Evolutionary conservation across 2,113 vertebrate genomes (phyloP), one percentile per base, ranked within the genome.

Genomic region (Neofelis nebulosa): DNA sequence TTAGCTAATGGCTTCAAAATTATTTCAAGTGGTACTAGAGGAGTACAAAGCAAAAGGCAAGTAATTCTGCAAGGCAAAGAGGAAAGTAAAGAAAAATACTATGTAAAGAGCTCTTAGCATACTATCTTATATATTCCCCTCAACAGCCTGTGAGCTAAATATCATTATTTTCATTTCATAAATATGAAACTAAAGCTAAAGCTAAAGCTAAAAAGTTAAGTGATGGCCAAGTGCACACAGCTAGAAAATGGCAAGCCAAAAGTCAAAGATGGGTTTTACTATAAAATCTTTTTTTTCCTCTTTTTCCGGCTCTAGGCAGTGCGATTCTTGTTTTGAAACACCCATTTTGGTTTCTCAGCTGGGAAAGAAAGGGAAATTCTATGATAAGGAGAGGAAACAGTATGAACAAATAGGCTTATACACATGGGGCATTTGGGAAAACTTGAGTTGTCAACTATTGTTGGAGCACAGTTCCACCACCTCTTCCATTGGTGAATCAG

Each of bases 21-120:
- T 88, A 78, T 83, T 84, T 19, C 33, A n/a, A 66, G 63, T 79
- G 13, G 21, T 89, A 31, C 63, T 48, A 84, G 48, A 79, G 36
- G 45, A 78, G 7, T 27, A 15, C 5, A 71, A 27, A 55, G 2
- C 14, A 94, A 65, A 76, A 94, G 79, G 4, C 52, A 45, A 85
- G 7, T 45, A 68, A 61, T 79, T n/a, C 36, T 55, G 9, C 29
- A 71, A 89, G 8, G 18, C 33, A 89, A 82, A 96, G 45, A 52
- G 63, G 23, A 88, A 95, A 90, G 80, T 23, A 88, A 79, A 86
- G n/a, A 71, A 69, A 94, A 97, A 78, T 45, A 55, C 41, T 29
- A 57, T 78, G 10, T 68, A 80, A 66, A 45, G 12, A 88, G 6
- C 19, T 57, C 38, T 92, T 74, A 48, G 11, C 14, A 21, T 57